Evolutionary conservation across 2,797 vertebrate genomes (phyloP).

Genomic region (Tadarida brasiliensis): DNA sequence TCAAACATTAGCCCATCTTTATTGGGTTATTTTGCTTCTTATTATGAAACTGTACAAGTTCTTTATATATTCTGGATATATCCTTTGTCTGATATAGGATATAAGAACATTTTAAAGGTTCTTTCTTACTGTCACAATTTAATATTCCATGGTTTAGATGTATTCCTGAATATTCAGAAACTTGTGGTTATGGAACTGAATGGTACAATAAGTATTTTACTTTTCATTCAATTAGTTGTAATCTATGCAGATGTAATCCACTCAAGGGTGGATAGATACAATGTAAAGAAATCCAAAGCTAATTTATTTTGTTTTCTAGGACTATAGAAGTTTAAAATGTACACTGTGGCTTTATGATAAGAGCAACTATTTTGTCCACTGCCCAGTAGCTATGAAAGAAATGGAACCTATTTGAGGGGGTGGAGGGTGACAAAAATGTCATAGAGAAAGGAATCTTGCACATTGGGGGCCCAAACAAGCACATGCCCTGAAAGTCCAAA

Average conservation of each 20-base stretch:
- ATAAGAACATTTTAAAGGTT: not conserved
- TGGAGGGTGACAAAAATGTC: not conserved
- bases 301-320: constrained; percentile 12
- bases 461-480: not conserved
- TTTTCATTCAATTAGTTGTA: constrained; percentile 7
- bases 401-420: not conserved
- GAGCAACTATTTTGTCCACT: not conserved
- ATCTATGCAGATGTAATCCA: not conserved
- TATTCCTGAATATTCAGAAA: constrained; percentile 9
- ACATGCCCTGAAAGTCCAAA: not conserved
- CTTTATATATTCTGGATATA: not conserved
- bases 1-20: not conserved
- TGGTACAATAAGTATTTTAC: not conserved
- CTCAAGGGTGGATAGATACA: not conserved
- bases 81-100: not conserved
- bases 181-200: not conserved
- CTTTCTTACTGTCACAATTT: not conserved
- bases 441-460: not conserved
- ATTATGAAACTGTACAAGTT: not conserved
- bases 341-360: not conserved
- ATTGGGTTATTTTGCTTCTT: not conserved
- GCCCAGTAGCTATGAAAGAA: not conserved
- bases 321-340: not conserved
- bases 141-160: not conserved
- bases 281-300: not conserved